phyloP scores from a whole-genome alignment of 2,888 invertebrate species.

The Dryomyza anilis region DNA sequence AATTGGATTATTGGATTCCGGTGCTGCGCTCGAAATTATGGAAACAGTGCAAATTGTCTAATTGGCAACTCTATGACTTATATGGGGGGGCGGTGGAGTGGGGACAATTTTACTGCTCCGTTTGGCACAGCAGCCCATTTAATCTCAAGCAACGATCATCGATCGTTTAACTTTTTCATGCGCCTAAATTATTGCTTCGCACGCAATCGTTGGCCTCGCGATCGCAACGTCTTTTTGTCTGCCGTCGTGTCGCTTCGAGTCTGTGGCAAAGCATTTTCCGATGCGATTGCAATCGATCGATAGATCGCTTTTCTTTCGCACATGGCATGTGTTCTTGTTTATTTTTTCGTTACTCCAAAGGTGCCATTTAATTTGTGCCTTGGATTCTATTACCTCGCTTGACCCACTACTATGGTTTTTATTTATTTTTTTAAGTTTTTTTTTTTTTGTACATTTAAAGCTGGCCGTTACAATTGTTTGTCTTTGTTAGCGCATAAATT shows the following conservation, averaged over 20 bases:
- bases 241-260: background rate
- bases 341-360: slow-evolving; percentile 15
- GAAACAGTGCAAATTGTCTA: slow-evolving; percentile 19
- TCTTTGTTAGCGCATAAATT: slow-evolving; percentile 31
- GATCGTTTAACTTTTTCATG: background rate
- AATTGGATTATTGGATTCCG: slow-evolving; percentile 18
- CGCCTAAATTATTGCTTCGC: slow-evolving; percentile 15
- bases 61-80: slow-evolving; percentile 15
- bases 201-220: background rate
- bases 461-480: slow-evolving; percentile 19
- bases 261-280: background rate
- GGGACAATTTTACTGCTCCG: too few relatives aligned
- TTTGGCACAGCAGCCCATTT: too few relatives aligned
- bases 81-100: background rate
- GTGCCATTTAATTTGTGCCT: slow-evolving; percentile 27
- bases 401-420: slow-evolving; percentile 11
- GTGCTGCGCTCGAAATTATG: slow-evolving; percentile 2
- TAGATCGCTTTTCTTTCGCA: background rate
- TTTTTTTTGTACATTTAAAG: background rate
- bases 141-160: slow-evolving; percentile 6
- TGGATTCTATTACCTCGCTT: slow-evolving; percentile 2
- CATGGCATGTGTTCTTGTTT: slow-evolving; percentile 16
- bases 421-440: background rate
- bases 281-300: background rate
- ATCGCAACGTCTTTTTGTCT: background rate